Conservation (phyloP, 35 echinoderm and acorn worm genomes). For the Ophioderma brevispina region DNA sequence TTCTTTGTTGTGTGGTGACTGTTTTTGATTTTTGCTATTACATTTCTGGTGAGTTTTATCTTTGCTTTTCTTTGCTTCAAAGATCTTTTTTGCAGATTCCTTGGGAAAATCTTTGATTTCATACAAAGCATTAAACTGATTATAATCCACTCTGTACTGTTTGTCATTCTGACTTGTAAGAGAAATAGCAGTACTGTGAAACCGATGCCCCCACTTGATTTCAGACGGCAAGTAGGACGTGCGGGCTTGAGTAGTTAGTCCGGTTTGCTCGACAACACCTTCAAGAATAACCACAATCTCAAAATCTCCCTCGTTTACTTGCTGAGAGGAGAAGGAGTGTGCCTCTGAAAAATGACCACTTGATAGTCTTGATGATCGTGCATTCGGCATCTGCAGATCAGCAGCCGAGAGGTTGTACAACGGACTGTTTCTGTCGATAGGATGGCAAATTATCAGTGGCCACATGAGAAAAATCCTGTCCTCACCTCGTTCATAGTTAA, state of each 20-base stretch:
- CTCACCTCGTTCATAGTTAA: conserved; percentile 44
- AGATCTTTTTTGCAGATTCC: conserved; percentile 64
- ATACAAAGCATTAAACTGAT: conserved; percentile 78
- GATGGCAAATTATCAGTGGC: conserved; percentile 88
- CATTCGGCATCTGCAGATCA: not conserved
- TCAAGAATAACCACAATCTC: conserved; percentile 90
- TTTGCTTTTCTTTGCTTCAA: not conserved
- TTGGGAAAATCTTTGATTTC: conserved; percentile 21
- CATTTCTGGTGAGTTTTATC: not conserved
- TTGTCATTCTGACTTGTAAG: conserved; percentile 55
- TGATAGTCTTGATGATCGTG: not conserved
- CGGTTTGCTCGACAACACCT: conserved; percentile 92
- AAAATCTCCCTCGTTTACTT: conserved; percentile 17
- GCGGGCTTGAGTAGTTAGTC: conserved; percentile 73
- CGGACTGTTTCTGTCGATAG: conserved; percentile 81
- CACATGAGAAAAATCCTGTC: conserved; percentile 87
- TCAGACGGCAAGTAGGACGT: conserved; percentile 93
- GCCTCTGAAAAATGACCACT: not conserved
- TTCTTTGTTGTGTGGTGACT: not conserved
- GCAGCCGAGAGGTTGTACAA: conserved; percentile 65
- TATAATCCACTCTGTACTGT: conserved; percentile 71
- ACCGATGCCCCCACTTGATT: conserved; percentile 92
- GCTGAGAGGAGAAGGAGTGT: not conserved
- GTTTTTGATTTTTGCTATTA: not conserved
- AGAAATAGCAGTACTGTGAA: conserved; percentile 73